Evolutionary conservation across 92 coral and sea anemone genomes (phyloP).

Genomic region (Pocillopora meandrina): DNA sequence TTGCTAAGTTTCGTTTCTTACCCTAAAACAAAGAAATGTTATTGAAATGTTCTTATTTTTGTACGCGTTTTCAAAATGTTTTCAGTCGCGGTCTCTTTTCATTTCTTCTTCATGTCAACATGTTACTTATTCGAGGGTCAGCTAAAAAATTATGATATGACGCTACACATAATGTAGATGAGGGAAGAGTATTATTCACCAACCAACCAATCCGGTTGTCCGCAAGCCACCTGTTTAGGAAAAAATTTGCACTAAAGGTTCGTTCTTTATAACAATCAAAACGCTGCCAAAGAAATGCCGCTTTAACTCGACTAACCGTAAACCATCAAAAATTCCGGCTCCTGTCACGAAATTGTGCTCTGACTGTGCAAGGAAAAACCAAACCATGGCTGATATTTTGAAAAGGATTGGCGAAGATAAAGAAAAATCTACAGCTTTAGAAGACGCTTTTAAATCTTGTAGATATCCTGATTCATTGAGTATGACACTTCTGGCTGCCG

Average conservation of each 20-base stretch:
- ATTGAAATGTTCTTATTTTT: neutral
- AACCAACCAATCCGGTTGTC: constrained; percentile 12
- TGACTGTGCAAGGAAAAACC: too few relatives aligned
- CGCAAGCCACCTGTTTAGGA: constrained; percentile 13
- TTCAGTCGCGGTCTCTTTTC: neutral
- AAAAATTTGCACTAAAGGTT: constrained; percentile 23
- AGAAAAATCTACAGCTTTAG: constrained; percentile 50
- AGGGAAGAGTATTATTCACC: constrained; percentile 9
- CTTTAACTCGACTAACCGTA: neutral
- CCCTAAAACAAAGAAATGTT: neutral
- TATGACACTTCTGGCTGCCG: constrained; percentile 71
- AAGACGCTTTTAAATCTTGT: constrained; percentile 70
- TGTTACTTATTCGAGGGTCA: constrained; percentile 24
- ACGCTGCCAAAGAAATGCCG: constrained; percentile 7
- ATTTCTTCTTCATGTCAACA: neutral
- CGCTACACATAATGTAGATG: neutral
- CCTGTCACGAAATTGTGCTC: neutral
- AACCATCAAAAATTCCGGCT: neutral
- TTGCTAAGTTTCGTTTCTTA: neutral
- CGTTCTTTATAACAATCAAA: neutral
- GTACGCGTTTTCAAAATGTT: neutral
- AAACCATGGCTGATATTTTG: constrained; percentile 39
- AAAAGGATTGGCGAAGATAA: constrained; percentile 57
- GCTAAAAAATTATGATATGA: constrained; percentile 25
- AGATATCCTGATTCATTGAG: constrained; percentile 67